Evolutionary conservation across 2,113 vertebrate species (phyloP).

Genomic region (Labeo catla): DNA sequence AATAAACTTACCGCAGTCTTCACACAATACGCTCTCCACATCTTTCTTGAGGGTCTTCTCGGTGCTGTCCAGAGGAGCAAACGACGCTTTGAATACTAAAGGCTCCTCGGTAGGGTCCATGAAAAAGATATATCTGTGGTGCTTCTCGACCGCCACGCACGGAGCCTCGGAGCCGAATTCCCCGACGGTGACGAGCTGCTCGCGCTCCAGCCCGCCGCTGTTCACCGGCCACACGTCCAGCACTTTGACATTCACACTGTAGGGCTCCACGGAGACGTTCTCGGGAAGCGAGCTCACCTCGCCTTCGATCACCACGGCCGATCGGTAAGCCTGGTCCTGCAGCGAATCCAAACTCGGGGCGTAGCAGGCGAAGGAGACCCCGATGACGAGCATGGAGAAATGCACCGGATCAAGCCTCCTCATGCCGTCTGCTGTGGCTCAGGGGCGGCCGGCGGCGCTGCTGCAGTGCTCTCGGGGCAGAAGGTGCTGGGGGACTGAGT

Average conservation of each 20-base stretch:
- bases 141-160: slow-evolving; percentile 89
- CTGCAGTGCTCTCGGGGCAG: slow-evolving; percentile 75
- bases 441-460: slow-evolving; percentile 82
- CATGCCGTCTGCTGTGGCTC: slow-evolving; percentile 91
- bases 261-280: slow-evolving; percentile 85
- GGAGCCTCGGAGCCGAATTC: slow-evolving; percentile 87
- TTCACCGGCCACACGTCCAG: slow-evolving; percentile 94
- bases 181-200: slow-evolving; percentile 96
- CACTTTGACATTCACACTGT: slow-evolving; percentile 91
- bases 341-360: slow-evolving; percentile 94
- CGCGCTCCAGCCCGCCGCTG: slow-evolving; percentile 91
- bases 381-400: slow-evolving; percentile 96
- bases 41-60: slow-evolving; percentile 93
- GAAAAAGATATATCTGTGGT: slow-evolving; percentile 97
- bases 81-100: slow-evolving; percentile 89
- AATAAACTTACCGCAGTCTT: slow-evolving; percentile 93
- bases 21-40: slow-evolving; percentile 91
- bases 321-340: slow-evolving; percentile 94
- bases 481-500: slow-evolving; percentile 70
- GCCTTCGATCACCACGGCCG: slow-evolving; percentile 95
- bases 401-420: slow-evolving; percentile 95
- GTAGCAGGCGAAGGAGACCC: slow-evolving; percentile 96
- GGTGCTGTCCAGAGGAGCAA: slow-evolving; percentile 89
- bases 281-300: slow-evolving; percentile 89
- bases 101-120: slow-evolving; percentile 94